Base-by-base conservation (phyloP, 2,113 vertebrate genomes). In the Macrotis lagotis region DNA sequence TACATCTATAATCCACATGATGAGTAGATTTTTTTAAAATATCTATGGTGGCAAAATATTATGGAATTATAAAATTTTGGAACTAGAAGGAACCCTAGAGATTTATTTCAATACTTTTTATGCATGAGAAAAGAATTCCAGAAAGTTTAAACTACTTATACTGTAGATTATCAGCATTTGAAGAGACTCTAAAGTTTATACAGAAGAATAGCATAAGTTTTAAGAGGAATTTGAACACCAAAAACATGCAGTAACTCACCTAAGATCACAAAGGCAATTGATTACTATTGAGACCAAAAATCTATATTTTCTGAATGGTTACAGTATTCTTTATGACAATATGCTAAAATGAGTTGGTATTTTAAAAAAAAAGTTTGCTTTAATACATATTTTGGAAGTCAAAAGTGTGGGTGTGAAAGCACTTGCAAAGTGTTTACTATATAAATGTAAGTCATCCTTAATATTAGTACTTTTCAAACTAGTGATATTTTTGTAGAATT, bases 401-500 rank as follows among this genome's bases (percentile, higher is more conserved):
- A 90, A 26, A 95, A 96, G 52, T 97, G 95, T 59, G 74, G 49
- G 66, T 94, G 31, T 47, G 92, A 92, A 88, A 95, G 25, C 89
- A 74, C 90, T 96, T 97, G 50, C 48, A 93, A 92, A 91, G 92
- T 55, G 3, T 44, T 91, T 37, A 91, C 92, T 50, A 10, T 95
- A 7, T 92, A 37, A 90, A 51, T 91, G 44, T 91, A 95, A 94
- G 50, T 47, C 44, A 49, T 92, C 93, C 24, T 44, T 91, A 88
- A 89, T 93, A 51, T 93, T 89, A 92, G 16, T 5, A 95, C 0
- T 93, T 97, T 96, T 94, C 92, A 91, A 88, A 91, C 44, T 93
- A 59, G 10, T 66, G 88, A 47, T 95, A 25, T 91, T 97, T 94
- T 88, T 93, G 14, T 93, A 92, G 91, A 93, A 95, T 95, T 95